phyloP scores from a whole-genome alignment of 2,888 invertebrate genomes.

The Ditula angustiorana region DNA sequence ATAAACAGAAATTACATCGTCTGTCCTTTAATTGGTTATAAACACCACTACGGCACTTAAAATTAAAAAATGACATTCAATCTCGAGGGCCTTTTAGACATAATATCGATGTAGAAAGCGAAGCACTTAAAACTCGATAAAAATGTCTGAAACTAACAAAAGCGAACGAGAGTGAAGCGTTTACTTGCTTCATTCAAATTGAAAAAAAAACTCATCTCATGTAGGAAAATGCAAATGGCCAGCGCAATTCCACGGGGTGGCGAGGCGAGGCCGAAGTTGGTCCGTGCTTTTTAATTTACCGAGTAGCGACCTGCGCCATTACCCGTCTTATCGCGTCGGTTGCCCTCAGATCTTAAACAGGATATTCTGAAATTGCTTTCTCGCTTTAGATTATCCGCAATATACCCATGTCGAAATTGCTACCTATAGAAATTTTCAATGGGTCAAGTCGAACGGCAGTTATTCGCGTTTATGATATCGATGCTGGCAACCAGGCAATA shows the following conservation, averaged over 20 bases:
- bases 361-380: constrained; percentile 65
- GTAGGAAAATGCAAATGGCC: constrained; percentile 66
- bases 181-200: constrained; percentile 38
- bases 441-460: constrained; percentile 59
- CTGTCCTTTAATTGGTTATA: background rate
- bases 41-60: background rate
- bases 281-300: constrained; percentile 75
- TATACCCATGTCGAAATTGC: constrained; percentile 50
- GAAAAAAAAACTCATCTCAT: constrained; percentile 52
- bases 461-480: constrained; percentile 64
- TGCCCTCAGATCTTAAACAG: constrained; percentile 67
- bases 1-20: background rate
- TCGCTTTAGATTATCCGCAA: constrained; percentile 69
- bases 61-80: background rate
- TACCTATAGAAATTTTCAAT: constrained; percentile 60
- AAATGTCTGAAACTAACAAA: background rate
- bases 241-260: constrained; percentile 55
- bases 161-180: constrained; percentile 14
- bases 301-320: constrained; percentile 61
- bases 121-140: background rate
- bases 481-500: constrained; percentile 55
- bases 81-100: background rate
- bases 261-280: constrained; percentile 56
- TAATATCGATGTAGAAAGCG: background rate
- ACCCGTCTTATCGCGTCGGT: constrained; percentile 66